These are phyloP conservation scores for Campylorhamphus procurvoides DNA, from an alignment of 2,113 vertebrate genomes.

Conservation along the genomic window DNA sequence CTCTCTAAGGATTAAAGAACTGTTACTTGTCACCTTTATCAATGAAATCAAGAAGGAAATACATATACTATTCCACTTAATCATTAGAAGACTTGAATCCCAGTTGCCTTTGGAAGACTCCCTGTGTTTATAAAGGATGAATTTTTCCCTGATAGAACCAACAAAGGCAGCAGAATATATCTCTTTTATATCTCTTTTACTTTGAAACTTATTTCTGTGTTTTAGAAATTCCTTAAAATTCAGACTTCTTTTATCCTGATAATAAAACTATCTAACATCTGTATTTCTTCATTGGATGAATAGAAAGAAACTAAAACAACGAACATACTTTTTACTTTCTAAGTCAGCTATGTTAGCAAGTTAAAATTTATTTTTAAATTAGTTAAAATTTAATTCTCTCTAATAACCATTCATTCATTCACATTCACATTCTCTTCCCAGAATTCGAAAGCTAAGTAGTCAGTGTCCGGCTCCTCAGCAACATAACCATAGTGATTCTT, in stretches of 20 bases:
- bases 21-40: constrained; percentile 45
- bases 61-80: not conserved
- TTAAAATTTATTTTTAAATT: not conserved
- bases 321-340: not conserved
- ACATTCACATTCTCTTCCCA: not conserved
- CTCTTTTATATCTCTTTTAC: not conserved
- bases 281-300: not conserved
- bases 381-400: not conserved
- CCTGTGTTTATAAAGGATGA: not conserved
- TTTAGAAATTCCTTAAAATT: not conserved
- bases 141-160: not conserved
- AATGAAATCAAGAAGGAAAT: constrained; percentile 43
- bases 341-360: not conserved
- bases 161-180: not conserved
- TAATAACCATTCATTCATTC: not conserved
- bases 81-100: constrained; percentile 50
- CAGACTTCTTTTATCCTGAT: not conserved
- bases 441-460: not conserved
- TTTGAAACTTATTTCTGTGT: not conserved
- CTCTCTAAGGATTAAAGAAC: constrained; percentile 35
- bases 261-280: not conserved
- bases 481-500: not conserved
- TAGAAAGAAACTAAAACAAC: not conserved
- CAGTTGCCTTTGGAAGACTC: not conserved
- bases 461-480: not conserved